Conservation (phyloP, 1,140 invertebrate genomes). For the Dendrolimus punctatus region DNA sequence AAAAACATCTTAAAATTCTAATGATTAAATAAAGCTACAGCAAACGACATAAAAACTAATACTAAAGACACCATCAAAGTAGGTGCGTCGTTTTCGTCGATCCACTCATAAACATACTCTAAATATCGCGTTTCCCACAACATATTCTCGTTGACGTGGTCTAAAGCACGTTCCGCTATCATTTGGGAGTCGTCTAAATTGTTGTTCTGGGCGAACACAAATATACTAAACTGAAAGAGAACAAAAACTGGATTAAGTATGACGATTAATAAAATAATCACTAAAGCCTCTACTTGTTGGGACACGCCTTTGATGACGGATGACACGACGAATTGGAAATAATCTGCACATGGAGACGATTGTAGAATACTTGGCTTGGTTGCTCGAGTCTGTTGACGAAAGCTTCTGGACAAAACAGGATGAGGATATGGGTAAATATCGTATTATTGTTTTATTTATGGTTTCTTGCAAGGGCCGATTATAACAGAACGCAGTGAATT, state of each 20-base stretch:
- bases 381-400: too few species aligned
- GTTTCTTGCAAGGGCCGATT: too few species aligned
- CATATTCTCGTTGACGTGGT: slow-evolving; percentile 19
- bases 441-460: too few species aligned
- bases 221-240: slow-evolving; percentile 41
- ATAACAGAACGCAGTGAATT: too few species aligned
- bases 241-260: slow-evolving; percentile 1
- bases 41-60: slow-evolving; percentile 29
- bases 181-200: slow-evolving; percentile 32
- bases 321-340: too few species aligned
- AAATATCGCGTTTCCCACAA: slow-evolving; percentile 24
- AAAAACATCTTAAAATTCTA: slow-evolving; percentile 10
- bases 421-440: too few species aligned
- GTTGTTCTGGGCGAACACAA: slow-evolving; percentile 32
- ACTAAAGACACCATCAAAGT: slow-evolving; percentile 34
- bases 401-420: too few species aligned
- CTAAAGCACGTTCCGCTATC: slow-evolving; percentile 20
- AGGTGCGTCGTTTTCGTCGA: slow-evolving; percentile 49
- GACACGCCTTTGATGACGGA: too few species aligned
- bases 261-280: too few species aligned
- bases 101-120: slow-evolving; percentile 51
- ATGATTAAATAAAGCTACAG: slow-evolving; percentile 41
- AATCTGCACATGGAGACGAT: too few species aligned
- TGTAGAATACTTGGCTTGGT: too few species aligned
- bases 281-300: too few species aligned